Conservation (phyloP, 2,797 vertebrate genomes). For the Carcharodon carcharias region DNA sequence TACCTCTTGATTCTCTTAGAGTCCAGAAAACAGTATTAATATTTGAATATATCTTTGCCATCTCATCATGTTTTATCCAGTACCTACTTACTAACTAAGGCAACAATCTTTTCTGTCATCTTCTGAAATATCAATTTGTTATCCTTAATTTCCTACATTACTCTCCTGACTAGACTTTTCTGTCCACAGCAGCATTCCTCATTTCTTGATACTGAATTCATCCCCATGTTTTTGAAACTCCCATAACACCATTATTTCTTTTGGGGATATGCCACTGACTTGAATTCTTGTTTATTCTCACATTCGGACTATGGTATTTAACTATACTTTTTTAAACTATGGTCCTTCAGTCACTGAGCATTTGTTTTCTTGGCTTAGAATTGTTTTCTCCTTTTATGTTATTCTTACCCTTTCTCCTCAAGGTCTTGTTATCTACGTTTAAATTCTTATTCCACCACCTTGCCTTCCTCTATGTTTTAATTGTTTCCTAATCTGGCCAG, state of each 20-base stretch:
- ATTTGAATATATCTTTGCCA: neutral
- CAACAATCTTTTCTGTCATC: neutral
- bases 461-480: neutral
- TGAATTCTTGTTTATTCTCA: neutral
- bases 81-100: neutral
- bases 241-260: neutral
- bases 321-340: neutral
- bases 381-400: neutral
- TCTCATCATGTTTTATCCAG: neutral
- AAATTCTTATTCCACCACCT: neutral
- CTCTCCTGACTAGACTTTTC: neutral
- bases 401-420: neutral
- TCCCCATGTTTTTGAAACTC: neutral
- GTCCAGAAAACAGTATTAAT: neutral
- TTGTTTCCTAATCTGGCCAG: neutral
- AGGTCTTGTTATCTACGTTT: neutral
- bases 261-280: neutral
- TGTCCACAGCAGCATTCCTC: neutral
- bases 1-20: neutral
- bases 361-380: neutral
- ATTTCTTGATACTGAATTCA: neutral
- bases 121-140: neutral
- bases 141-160: neutral
- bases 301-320: neutral
- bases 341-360: neutral